Percentiles rank a stretch among this genome's conserved stretches.
These are phyloP conservation scores for Caenorhabditis latens DNA, from an alignment of 1,140 invertebrate species.

Conservation along the genomic window DNA sequence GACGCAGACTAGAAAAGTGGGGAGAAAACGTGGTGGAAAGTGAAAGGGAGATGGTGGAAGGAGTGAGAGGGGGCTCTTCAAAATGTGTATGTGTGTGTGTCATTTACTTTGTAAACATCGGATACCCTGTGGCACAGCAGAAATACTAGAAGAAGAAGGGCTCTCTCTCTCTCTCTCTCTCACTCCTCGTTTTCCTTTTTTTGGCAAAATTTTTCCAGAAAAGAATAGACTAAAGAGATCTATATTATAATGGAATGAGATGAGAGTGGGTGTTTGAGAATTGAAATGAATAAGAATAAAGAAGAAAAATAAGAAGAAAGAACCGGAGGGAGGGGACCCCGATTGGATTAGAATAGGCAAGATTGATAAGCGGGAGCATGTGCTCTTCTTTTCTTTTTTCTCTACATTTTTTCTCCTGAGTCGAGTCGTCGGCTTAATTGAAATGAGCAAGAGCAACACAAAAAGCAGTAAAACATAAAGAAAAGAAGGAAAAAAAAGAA, in stretches of 20 bases:
- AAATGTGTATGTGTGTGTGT: conserved; percentile 56
- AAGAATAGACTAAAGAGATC: conserved; percentile 38
- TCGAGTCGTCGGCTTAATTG: conserved; percentile 44
- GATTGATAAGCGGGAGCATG: conserved; percentile 46
- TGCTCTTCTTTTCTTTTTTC: background rate
- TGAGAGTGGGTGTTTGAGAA: conserved; percentile 8
- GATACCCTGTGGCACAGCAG: conserved; percentile 52
- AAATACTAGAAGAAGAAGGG: conserved; percentile 29
- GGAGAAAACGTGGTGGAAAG: conserved; percentile 19
- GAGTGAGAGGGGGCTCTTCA: conserved; percentile 38
- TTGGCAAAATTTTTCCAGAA: conserved; percentile 2
- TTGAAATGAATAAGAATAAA: background rate
- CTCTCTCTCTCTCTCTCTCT: too few species aligned
- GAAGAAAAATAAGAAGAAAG: background rate
- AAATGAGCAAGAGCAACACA: conserved; percentile 54
- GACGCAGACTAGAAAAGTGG: conserved; percentile 45
- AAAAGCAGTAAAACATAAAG: conserved; percentile 53
- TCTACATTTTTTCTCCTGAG: background rate
- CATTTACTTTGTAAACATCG: conserved; percentile 56
- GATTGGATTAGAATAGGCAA: conserved; percentile 55
- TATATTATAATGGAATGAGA: conserved; percentile 28
- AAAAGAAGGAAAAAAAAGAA: background rate
- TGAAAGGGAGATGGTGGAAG: background rate
- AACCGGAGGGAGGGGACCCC: background rate
- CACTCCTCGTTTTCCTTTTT: background rate